Conservation (phyloP, 2,113 vertebrate species). For the Serinus canaria region DNA sequence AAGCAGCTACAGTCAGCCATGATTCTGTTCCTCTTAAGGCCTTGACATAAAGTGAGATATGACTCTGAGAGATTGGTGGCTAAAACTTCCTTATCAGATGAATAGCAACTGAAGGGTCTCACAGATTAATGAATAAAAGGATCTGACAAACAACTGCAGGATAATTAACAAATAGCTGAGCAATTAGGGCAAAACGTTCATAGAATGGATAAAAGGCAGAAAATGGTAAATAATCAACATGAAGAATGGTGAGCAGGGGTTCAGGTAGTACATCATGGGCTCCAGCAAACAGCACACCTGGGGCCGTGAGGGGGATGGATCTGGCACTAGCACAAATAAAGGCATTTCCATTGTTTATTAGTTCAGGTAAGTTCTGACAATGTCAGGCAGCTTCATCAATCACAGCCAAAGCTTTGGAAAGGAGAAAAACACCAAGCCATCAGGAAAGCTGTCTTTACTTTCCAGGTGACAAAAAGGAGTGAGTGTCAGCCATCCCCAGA, state of each 20-base stretch:
- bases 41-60: background rate
- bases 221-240: constrained; percentile 10
- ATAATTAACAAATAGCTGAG: constrained; percentile 32
- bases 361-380: constrained; percentile 24
- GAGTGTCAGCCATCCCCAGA: background rate
- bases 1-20: background rate
- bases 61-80: background rate
- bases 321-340: background rate
- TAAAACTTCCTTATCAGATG: background rate
- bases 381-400: background rate
- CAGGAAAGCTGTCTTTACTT: background rate
- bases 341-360: constrained; percentile 8
- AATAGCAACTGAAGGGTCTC: constrained; percentile 22
- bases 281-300: background rate
- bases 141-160: background rate
- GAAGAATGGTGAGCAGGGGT: background rate
- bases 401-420: background rate
- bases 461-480: background rate
- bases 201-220: background rate
- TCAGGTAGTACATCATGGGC: background rate
- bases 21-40: background rate
- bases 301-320: background rate
- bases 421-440: background rate
- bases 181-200: constrained; percentile 23
- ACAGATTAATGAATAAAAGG: constrained; percentile 19